A percentile compares a stretch with the other conserved stretches of the same genome.
Conservation (phyloP, 2,797 vertebrate species). For the Stomatorhinus walkeri region DNA sequence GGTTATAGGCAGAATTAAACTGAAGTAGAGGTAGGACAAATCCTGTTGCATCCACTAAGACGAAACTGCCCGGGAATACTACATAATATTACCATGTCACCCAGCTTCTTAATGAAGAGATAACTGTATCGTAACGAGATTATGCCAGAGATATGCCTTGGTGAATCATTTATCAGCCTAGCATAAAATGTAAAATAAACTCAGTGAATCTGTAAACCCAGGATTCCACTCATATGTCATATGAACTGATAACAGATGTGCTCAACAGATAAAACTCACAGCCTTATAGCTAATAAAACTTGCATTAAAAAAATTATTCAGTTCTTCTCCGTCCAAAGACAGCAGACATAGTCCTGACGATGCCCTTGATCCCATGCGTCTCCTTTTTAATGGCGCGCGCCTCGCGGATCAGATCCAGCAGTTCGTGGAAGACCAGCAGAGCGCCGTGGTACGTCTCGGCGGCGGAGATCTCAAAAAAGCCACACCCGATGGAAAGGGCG, state of each 20-base stretch:
- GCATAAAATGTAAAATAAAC: neutral
- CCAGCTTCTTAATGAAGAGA: neutral
- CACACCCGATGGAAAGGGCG: constrained; percentile 57
- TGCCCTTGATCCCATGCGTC: constrained; percentile 50
- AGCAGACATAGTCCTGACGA: constrained; percentile 66
- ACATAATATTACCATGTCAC: neutral
- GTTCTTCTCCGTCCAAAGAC: constrained; percentile 63
- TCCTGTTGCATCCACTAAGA: neutral
- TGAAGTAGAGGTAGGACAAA: neutral
- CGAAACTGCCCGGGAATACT: neutral
- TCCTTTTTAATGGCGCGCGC: constrained; percentile 44
- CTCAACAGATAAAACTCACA: neutral
- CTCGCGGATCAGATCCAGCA: constrained; percentile 58
- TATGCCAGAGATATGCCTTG: neutral
- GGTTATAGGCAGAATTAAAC: neutral
- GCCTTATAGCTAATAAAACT: neutral
- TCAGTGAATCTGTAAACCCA: neutral
- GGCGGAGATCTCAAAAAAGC: constrained; percentile 67
- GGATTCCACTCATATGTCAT: neutral
- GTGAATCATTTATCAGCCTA: neutral
- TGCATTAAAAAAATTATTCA: constrained; percentile 35
- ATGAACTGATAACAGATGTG: neutral
- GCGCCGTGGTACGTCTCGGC: constrained; percentile 70
- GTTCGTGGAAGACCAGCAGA: constrained; percentile 60
- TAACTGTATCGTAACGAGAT: neutral